These are phyloP conservation scores for Ecliptopera silaceata DNA, from an alignment of 2,888 invertebrate species.

Conservation along the genomic window DNA sequence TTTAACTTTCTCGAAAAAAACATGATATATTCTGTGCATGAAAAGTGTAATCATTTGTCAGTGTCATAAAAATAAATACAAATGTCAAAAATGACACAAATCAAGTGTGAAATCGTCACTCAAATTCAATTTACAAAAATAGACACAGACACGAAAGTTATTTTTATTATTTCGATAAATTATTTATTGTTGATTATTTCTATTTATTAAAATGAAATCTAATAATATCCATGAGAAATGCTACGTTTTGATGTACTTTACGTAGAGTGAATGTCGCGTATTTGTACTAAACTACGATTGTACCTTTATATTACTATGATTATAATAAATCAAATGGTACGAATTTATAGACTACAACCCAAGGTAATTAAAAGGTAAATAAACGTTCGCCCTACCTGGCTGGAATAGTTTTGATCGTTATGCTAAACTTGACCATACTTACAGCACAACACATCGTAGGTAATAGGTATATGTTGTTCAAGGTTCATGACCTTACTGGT, in stretches of 20 bases:
- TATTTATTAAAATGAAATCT: slow-evolving; percentile 53
- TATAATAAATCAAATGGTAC: slow-evolving; percentile 71
- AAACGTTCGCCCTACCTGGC: slow-evolving; percentile 35
- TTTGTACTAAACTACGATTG: slow-evolving; percentile 56
- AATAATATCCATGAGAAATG: slow-evolving; percentile 41
- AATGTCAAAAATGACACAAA: slow-evolving; percentile 33
- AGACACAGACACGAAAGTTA: slow-evolving; percentile 79
- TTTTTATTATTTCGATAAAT: slow-evolving; percentile 65
- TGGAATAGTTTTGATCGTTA: slow-evolving; percentile 22
- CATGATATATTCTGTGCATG: neutral
- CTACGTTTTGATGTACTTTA: slow-evolving; percentile 47
- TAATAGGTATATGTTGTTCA: no score
- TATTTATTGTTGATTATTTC: slow-evolving; percentile 48
- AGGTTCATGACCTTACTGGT: slow-evolving; percentile 63
- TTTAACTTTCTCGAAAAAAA: no score
- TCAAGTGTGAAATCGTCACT: slow-evolving; percentile 43
- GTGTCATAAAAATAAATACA: slow-evolving; percentile 32
- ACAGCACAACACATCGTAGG: slow-evolving; percentile 31
- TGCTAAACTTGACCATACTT: slow-evolving; percentile 18
- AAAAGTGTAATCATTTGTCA: no score
- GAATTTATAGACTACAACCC: slow-evolving; percentile 68
- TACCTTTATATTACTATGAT: slow-evolving; percentile 71
- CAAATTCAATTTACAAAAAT: slow-evolving; percentile 65
- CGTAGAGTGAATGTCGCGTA: slow-evolving; percentile 49
- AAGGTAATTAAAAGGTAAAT: slow-evolving; percentile 69